phyloP scores from a whole-genome alignment of 1,140 invertebrate genomes.

The Atta colombica region DNA sequence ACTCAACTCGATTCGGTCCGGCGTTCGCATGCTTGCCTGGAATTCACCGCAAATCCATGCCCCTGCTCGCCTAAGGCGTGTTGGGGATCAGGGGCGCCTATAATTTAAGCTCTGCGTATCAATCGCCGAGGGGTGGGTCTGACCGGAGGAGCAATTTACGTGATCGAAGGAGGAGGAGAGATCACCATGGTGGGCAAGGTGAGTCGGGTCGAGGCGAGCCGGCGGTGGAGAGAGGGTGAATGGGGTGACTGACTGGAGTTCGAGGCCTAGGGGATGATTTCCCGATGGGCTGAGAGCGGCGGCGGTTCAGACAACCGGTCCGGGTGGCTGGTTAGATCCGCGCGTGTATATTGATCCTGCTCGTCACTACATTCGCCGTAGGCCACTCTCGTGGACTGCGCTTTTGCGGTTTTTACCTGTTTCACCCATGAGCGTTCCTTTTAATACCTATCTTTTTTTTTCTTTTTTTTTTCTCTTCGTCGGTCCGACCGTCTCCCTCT shows the following conservation, averaged over 20 bases:
- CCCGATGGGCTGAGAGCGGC: conserved; percentile 68
- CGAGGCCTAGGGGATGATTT: conserved; percentile 78
- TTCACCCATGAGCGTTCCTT: conserved; percentile 8
- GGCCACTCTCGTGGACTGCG: conserved; percentile 6
- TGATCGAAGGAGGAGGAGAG: conserved; percentile 38
- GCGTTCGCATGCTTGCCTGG: conserved; percentile 59
- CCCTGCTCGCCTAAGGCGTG: conserved; percentile 68
- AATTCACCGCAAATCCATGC: conserved; percentile 67
- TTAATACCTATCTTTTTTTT: conserved; percentile 9
- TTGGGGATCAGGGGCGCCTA: conserved; percentile 70
- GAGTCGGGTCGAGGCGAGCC: not conserved
- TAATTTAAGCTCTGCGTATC: conserved; percentile 77
- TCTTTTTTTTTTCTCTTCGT: not conserved
- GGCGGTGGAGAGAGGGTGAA: not conserved
- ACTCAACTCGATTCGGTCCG: not conserved
- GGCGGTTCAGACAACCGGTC: conserved; percentile 51
- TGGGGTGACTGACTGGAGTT: conserved; percentile 64
- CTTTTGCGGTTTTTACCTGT: conserved; percentile 53
- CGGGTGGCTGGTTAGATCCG: conserved; percentile 42
- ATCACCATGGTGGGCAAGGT: conserved; percentile 6
- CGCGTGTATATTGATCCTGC: conserved; percentile 39
- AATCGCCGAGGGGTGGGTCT: conserved; percentile 74
- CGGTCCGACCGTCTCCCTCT: not conserved
- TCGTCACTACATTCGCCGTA: conserved; percentile 13
- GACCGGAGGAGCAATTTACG: conserved; percentile 71